Evolutionary conservation across 1,140 invertebrate genomes (phyloP).

Genomic region (Platorchestia sp.): DNA sequence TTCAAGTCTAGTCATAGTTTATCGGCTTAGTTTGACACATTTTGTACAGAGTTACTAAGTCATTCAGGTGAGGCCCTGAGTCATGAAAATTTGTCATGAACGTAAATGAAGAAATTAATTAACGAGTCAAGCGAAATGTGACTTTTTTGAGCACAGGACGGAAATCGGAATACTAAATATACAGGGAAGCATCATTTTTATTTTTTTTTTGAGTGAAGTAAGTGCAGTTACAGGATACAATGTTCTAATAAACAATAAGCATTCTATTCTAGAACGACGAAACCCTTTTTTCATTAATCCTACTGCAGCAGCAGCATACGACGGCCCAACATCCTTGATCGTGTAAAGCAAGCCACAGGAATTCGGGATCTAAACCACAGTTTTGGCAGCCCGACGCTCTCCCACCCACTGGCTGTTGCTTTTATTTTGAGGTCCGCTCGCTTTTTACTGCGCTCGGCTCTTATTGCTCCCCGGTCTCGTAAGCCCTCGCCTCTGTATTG

Average conservation of each 20-base stretch:
- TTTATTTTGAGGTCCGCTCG: conserved; percentile 5
- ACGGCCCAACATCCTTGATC: background rate
- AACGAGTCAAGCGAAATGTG: too few species aligned
- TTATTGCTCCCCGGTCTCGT: conserved; percentile 21
- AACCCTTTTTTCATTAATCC: background rate
- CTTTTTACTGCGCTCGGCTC: background rate
- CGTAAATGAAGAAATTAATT: too few species aligned
- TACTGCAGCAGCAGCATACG: background rate
- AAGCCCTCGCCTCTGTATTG: conserved; percentile 30
- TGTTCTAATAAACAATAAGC: background rate
- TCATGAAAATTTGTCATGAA: background rate
- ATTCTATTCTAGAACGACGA: background rate
- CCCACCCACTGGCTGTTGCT: background rate
- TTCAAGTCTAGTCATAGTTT: too few species aligned
- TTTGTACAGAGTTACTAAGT: background rate
- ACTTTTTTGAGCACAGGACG: background rate
- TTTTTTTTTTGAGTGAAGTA: background rate
- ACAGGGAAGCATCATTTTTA: background rate
- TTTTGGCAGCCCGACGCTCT: background rate
- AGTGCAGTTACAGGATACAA: background rate
- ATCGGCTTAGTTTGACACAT: background rate
- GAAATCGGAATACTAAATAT: background rate
- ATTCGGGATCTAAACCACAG: background rate
- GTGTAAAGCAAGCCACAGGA: background rate
- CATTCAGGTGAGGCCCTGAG: background rate